Base-by-base conservation (phyloP, 2,113 vertebrate genomes). In the Gallinago undulata region DNA sequence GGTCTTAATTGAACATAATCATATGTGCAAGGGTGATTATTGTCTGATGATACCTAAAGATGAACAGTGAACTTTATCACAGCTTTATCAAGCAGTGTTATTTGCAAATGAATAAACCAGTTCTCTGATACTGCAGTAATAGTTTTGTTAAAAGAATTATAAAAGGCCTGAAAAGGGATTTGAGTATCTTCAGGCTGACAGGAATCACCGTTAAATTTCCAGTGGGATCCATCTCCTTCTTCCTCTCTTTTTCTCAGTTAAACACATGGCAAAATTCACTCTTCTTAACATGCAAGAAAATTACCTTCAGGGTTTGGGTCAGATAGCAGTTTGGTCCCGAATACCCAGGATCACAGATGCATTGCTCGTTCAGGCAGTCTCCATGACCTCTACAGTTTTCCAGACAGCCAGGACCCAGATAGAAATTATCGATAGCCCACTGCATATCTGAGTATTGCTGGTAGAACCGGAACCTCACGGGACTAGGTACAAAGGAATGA, bases 381-480 rank as follows among this genome's bases (percentile, higher is more conserved):
- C 99, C 99, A 59, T 99, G 99, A 39, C 99, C 99, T 62, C 98
- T 98, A 60, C 99, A 99, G 96, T 99, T 98, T 97, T 98, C 96
- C n/a, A 98, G 93, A 92, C 99, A 99, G 4, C 98, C 98, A 59
- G 99, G 99, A 30, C 99, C 99, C 75, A 99, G 99, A 94, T 99
- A 99, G 96, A 99, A 99, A 96, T 99, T 99, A 96, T 99, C 99
- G 9, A 99, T 98, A 33, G 98, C 99, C 99, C 99, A 99, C 90
- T 99, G 99, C 69, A 98, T 95, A 91, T 99, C 99, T 53, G 99
- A 99, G 93, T 99, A 99, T 97, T 98, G 98, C 97, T 99, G 99
- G 97, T 99, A 99, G 97, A 99, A 99, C n/a, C 99, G 98, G 98
- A 99, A 99, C 56, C 99, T 98, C 79, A 99, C 99, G 0, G 99